Conservation (phyloP, 2,113 vertebrate genomes). For the Agapornis roseicollis region DNA sequence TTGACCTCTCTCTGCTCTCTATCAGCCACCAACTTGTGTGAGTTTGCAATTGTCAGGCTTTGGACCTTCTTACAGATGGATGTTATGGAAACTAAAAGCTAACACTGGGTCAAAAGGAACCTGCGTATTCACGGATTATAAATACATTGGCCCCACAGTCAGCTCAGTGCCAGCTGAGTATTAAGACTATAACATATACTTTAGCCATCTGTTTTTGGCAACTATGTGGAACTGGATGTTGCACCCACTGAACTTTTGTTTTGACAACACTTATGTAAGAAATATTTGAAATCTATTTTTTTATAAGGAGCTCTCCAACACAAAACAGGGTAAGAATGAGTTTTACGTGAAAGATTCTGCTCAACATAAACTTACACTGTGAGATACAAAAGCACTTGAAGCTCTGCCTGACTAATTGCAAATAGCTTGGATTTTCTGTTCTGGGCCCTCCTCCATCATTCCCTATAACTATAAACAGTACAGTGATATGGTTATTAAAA, state of each 20-base stretch:
- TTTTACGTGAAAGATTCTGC: not conserved
- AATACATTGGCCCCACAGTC: not conserved
- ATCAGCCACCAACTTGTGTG: not conserved
- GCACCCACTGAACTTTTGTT: not conserved
- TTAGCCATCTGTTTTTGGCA: not conserved
- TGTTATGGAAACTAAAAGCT: not conserved
- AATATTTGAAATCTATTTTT: not conserved
- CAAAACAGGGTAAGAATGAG: not conserved
- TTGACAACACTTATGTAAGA: not conserved
- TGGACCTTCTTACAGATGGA: not conserved
- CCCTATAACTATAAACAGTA: not conserved
- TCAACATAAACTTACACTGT: not conserved
- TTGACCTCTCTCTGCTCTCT: not conserved
- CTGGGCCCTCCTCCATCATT: not conserved
- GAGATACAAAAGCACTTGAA: not conserved
- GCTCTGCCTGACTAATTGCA: not conserved
- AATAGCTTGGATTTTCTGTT: not conserved
- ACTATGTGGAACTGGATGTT: not conserved
- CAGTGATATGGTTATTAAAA: not conserved
- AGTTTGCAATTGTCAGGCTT: not conserved
- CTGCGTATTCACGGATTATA: rapidly evolving
- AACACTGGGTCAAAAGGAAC: not conserved
- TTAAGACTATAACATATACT: not conserved
- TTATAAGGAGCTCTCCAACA: not conserved
- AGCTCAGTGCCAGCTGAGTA: not conserved